phyloP scores from a whole-genome alignment of 2,113 vertebrate species.

The Callaeas wilsoni region DNA sequence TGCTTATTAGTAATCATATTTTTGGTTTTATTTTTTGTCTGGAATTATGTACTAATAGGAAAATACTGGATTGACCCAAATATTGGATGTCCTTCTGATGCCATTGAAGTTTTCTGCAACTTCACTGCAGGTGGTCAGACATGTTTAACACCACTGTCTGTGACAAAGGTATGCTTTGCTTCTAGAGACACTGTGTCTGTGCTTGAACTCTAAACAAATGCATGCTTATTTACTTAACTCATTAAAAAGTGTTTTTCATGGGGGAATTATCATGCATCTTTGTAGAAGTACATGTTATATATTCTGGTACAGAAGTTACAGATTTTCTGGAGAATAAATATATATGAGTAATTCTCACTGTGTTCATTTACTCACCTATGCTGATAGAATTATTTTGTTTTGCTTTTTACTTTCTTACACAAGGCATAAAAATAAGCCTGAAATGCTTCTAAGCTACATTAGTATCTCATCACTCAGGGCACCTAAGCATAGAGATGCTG shows the following conservation, averaged over 20 bases:
- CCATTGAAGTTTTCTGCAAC: constrained; percentile 96
- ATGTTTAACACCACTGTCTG: constrained; percentile 83
- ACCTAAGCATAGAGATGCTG: background rate
- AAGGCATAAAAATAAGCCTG: background rate
- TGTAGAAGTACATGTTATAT: background rate
- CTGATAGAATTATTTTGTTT: background rate
- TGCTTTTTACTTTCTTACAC: background rate
- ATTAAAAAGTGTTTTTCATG: background rate
- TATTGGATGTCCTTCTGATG: constrained; percentile 92
- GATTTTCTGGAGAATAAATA: background rate
- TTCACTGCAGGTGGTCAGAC: constrained; percentile 97
- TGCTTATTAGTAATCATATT: background rate
- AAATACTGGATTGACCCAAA: constrained; percentile 98
- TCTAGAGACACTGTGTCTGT: background rate
- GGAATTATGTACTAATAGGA: constrained; percentile 66
- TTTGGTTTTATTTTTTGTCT: background rate
- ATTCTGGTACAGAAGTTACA: background rate
- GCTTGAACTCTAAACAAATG: background rate
- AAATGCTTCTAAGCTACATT: background rate
- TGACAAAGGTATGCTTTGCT: constrained; percentile 81
- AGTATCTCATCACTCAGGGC: background rate
- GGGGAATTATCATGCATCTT: background rate
- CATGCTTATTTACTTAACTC: background rate
- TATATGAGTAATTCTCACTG: background rate
- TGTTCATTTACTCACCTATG: background rate